Conservation (phyloP, 2,797 vertebrate species). For the Martes flavigula region DNA sequence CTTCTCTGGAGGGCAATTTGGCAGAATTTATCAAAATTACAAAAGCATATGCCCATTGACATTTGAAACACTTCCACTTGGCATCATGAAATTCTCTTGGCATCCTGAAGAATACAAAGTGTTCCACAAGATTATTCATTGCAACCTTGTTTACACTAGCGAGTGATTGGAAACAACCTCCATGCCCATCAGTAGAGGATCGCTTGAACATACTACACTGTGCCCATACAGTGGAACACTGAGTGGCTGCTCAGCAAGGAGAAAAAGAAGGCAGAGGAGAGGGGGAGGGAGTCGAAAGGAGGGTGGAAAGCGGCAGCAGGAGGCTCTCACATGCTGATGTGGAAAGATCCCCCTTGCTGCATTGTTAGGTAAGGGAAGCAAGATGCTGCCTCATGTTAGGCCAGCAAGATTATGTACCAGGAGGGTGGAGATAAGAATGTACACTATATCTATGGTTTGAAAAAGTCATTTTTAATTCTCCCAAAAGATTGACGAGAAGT, state of each 20-base stretch:
- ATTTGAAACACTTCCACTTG: neutral
- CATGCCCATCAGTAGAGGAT: neutral
- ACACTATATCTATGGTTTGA: neutral
- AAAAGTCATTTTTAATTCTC: neutral
- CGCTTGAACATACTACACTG: fast-evolving
- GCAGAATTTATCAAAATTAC: neutral
- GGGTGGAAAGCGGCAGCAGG: fast-evolving
- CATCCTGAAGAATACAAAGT: neutral
- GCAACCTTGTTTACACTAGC: neutral
- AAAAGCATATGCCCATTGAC: neutral
- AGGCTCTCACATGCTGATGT: fast-evolving
- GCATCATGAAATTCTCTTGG: neutral
- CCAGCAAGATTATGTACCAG: no score
- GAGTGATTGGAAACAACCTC: neutral
- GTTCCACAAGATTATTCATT: neutral
- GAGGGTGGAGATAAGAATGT: neutral
- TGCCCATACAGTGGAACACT: no score
- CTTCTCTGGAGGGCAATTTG: constrained; percentile 25
- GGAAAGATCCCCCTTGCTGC: fast-evolving
- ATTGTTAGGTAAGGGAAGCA: neutral
- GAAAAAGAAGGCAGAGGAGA: no score
- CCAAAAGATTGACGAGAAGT: neutral
- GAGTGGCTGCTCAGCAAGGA: neutral
- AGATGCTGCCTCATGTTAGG: fast-evolving
- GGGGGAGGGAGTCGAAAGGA: fast-evolving